Evolutionary conservation across 2,113 vertebrate species (phyloP).

Genomic region (Platysternon megacephalum): DNA sequence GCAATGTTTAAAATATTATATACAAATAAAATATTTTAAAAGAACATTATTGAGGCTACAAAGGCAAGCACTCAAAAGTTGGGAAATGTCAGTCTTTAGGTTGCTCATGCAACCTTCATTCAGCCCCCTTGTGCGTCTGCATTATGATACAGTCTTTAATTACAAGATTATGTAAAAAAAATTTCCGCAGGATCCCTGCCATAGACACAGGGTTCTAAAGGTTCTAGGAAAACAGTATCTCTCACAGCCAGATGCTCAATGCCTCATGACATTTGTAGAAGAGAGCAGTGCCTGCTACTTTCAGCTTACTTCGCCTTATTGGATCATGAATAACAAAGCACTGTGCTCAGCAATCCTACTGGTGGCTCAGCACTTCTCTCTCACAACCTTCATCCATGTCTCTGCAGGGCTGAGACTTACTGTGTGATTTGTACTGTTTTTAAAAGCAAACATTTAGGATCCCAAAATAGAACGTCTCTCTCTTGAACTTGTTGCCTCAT

Average conservation of each 20-base stretch:
- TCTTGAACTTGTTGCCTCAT: neutral
- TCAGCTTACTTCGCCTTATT: neutral
- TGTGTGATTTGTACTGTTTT: neutral
- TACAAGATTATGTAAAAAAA: neutral
- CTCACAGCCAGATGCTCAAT: rapidly evolving
- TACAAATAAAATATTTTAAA: neutral
- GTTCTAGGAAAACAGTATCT: neutral
- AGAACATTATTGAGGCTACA: neutral
- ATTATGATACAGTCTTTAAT: neutral
- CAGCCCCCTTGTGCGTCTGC: neutral
- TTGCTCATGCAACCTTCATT: neutral
- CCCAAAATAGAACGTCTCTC: neutral
- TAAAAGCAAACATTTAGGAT: neutral
- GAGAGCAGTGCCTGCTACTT: neutral
- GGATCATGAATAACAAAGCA: neutral
- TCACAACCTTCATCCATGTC: neutral
- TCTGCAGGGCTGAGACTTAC: neutral
- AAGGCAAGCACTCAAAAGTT: neutral
- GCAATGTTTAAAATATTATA: neutral
- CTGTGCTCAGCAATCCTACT: neutral
- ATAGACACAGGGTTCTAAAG: neutral
- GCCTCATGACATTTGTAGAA: rapidly evolving
- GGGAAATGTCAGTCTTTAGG: neutral
- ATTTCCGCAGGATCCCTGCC: rapidly evolving
- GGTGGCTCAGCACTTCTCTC: neutral